These are phyloP conservation scores for Drosophila infuscata DNA, from an alignment of 2,888 invertebrate genomes.

Conservation along the genomic window DNA sequence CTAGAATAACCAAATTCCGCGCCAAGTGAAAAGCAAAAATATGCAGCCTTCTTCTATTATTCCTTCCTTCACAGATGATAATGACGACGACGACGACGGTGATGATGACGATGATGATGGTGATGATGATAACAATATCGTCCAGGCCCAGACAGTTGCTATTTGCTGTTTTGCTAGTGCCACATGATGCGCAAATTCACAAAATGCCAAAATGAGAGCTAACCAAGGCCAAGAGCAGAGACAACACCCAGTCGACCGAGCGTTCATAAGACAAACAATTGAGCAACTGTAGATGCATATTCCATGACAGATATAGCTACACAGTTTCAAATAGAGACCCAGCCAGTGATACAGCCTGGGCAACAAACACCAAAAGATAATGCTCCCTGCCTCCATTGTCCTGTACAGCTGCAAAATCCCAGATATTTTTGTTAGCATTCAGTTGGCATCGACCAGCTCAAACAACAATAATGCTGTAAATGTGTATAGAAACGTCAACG, in stretches of 20 bases:
- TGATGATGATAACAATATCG: constrained; percentile 28
- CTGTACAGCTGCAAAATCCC: constrained; percentile 38
- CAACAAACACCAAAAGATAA: constrained; percentile 56
- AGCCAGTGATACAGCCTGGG: constrained; percentile 28
- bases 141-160: constrained; percentile 58
- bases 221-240: constrained; percentile 70
- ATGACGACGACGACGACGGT: constrained; percentile 5
- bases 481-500: constrained; percentile 36
- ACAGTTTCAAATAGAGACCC: constrained; percentile 21
- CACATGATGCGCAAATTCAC: constrained; percentile 77
- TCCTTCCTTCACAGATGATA: constrained; percentile 25
- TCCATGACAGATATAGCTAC: constrained; percentile 35
- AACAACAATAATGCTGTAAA: constrained; percentile 39
- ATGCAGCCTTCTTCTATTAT: constrained; percentile 38
- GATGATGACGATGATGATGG: constrained; percentile 7
- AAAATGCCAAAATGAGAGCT: constrained; percentile 67
- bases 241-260: constrained; percentile 59
- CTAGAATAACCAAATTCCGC: constrained; percentile 49
- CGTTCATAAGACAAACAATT: constrained; percentile 54
- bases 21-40: constrained; percentile 62
- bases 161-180: constrained; percentile 64
- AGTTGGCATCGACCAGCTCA: constrained; percentile 26
- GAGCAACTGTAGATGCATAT: constrained; percentile 54
- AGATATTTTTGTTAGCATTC: constrained; percentile 35
- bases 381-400: constrained; percentile 41